Evolutionary conservation across 2,113 vertebrate genomes (phyloP).

Genomic region (Charina bottae): DNA sequence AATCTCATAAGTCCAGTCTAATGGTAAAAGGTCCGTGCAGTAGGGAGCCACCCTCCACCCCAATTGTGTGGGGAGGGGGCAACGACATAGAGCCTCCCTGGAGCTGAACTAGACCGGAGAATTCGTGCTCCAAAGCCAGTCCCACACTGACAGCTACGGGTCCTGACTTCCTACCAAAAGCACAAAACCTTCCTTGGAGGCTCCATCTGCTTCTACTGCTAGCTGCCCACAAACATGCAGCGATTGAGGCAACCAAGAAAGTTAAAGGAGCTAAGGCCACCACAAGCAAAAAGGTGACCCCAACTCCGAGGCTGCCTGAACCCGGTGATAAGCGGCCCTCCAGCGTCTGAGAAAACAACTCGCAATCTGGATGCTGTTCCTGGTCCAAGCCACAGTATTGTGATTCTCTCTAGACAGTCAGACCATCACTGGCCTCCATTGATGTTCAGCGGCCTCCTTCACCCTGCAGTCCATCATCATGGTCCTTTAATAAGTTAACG

Average conservation of each 20-base stretch:
- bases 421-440: not conserved
- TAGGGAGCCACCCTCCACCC: not conserved
- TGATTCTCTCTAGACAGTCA: not conserved
- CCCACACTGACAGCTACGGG: not conserved
- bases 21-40: not conserved
- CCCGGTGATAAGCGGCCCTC: accelerated
- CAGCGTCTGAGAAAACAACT: not conserved
- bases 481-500: not conserved
- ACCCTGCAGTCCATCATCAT: not conserved
- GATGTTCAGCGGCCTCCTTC: not conserved
- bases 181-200: not conserved
- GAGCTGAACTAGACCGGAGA: not conserved
- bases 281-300: not conserved
- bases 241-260: not conserved
- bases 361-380: not conserved
- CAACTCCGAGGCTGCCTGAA: not conserved
- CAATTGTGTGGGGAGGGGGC: not conserved
- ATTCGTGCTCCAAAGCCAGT: not conserved
- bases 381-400: not conserved
- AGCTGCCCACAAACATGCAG: not conserved
- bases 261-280: not conserved
- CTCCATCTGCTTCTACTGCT: not conserved
- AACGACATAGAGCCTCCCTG: not conserved
- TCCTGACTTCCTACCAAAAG: not conserved
- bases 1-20: not conserved